Percentiles rank a stretch among this genome's conserved stretches.
phyloP scores from a whole-genome alignment of 2,888 invertebrate genomes.

The Anthophora plumipes region DNA sequence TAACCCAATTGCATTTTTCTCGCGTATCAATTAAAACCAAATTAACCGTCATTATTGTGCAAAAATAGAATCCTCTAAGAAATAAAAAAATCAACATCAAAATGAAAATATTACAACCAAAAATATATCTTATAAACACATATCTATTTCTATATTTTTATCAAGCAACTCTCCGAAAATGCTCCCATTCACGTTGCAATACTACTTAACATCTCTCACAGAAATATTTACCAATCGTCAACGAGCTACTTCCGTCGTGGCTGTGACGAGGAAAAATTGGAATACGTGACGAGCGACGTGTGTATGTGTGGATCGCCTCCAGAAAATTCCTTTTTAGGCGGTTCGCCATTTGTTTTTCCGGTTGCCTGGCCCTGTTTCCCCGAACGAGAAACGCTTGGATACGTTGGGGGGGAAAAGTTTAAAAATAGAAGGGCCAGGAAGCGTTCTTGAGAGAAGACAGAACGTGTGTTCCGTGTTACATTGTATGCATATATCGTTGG shows the following conservation, averaged over 20 bases:
- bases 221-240: background rate
- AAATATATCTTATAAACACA: background rate
- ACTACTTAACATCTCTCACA: background rate
- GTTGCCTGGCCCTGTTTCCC: conserved; percentile 29
- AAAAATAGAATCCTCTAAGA: too few species aligned
- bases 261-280: conserved; percentile 9
- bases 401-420: conserved; percentile 26
- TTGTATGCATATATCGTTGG: background rate
- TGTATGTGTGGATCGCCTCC: too few species aligned
- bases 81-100: rapidly evolving
- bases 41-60: background rate
- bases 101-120: background rate
- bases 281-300: background rate
- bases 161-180: background rate
- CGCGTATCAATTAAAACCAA: background rate
- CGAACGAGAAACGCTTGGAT: conserved; percentile 10
- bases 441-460: conserved; percentile 62
- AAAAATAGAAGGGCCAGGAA: conserved; percentile 67
- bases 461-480: conserved; percentile 44
- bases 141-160: background rate
- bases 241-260: background rate
- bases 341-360: conserved; percentile 61
- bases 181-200: background rate
- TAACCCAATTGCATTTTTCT: background rate
- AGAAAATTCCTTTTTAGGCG: conserved; percentile 37